These are phyloP conservation scores for Osedax fenrisi DNA, from an alignment of 2,888 invertebrate genomes.

Conservation along the genomic window DNA sequence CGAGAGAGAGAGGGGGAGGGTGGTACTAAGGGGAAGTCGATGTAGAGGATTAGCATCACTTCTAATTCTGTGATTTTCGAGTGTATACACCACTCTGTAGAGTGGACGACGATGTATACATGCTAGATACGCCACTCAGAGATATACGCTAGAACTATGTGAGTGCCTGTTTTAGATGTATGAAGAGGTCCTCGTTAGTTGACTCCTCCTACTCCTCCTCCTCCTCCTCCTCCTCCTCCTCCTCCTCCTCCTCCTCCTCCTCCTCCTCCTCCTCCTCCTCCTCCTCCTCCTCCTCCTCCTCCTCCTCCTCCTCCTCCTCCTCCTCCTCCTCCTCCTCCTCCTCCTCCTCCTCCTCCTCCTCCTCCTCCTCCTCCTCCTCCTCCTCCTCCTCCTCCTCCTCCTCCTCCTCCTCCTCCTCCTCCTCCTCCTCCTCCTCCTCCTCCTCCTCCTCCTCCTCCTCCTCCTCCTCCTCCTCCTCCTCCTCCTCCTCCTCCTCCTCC, in stretches of 20 bases:
- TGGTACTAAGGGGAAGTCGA: too few species aligned
- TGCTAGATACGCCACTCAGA: too few species aligned
- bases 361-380: conserved; percentile 1
- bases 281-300: background rate
- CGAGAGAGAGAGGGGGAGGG: too few species aligned
- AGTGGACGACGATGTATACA: too few species aligned
- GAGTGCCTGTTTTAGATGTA: too few species aligned
- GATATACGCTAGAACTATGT: too few species aligned
- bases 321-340: background rate
- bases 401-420: background rate
- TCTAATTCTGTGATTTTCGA: too few species aligned
- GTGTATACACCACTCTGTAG: too few species aligned
- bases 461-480: background rate
- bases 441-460: background rate
- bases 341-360: conserved; percentile 19
- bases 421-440: too few species aligned
- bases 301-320: conserved; percentile 10
- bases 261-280: background rate
- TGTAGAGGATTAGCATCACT: too few species aligned
- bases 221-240: background rate
- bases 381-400: background rate
- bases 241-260: background rate
- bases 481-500: background rate
- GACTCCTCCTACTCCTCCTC: too few species aligned
- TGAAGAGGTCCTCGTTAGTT: background rate